phyloP scores from a whole-genome alignment of 2,113 vertebrate genomes.

The Rhipidura dahli region DNA sequence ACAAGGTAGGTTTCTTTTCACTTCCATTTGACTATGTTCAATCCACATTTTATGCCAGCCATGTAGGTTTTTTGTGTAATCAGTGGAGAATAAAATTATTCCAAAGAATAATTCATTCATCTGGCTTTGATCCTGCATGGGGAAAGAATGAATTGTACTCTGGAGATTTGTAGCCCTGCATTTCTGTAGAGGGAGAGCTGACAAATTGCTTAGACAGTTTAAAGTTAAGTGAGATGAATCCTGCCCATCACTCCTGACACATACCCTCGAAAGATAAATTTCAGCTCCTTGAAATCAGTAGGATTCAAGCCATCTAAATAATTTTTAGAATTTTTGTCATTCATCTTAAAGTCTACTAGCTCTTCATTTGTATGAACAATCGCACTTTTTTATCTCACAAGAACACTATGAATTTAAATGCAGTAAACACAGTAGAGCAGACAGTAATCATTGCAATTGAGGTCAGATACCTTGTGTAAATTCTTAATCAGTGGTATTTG shows the following conservation, averaged over 20 bases:
- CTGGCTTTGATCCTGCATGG: constrained; percentile 11
- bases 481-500: neutral
- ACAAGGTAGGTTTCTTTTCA: neutral
- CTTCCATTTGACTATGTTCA: neutral
- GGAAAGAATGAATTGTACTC: constrained; percentile 7
- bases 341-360: neutral
- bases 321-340: constrained; percentile 24
- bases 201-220: constrained; percentile 55
- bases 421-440: neutral
- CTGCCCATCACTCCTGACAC: constrained; percentile 43
- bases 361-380: constrained; percentile 9
- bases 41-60: neutral
- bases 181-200: constrained; percentile 7
- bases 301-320: constrained; percentile 19
- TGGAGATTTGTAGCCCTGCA: neutral
- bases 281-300: constrained; percentile 24
- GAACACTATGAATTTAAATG: neutral
- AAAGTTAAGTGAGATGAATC: constrained; percentile 56
- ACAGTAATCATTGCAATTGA: neutral
- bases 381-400: neutral
- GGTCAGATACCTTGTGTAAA: neutral
- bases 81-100: constrained; percentile 12
- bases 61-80: neutral
- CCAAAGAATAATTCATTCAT: constrained; percentile 35
- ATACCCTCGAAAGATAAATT: neutral